Evolutionary conservation across 1,140 invertebrate genomes (phyloP), one percentile per base, ranked within the genome.

Genomic region (Pollicipes pollicipes): DNA sequence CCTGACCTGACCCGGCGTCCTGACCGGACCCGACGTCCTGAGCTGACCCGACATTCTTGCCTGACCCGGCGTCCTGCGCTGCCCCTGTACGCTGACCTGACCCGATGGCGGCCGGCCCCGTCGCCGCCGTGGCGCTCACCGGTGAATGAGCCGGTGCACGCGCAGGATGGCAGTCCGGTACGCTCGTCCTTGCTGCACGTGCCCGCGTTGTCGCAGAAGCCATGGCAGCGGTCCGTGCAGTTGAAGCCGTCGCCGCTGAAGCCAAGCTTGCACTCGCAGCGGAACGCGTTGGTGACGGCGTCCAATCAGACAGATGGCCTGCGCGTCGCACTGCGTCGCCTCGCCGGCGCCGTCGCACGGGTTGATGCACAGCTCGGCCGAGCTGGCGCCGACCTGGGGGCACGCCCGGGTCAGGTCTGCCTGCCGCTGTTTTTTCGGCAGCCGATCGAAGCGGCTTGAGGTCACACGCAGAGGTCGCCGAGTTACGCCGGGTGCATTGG

Each of bases 251-350:
- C 90, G 76, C 91, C 91, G 78, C 94, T 93, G 81, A 91, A 97
- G 1, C 93, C 94, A 1, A 90, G 88, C 77, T 95, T 96, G 79
- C 95, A 97, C 77, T 93, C 88, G 76, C 95, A 97, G 75, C 88
- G 88, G 81, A 93, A 95, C 74, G 92, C 89, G 30, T 87, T 88
- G 0, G 89, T 92, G 77, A 94, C 90, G 0, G 85, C 84, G 63
- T 91, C 88, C 68, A n/a, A 95, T 83, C 0, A 95, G 83, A 78
- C 95, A 95, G 76, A 93, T 89, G 0, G 93, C 91, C 78, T 95
- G 93, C 0, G 83, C 79, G 76, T 94, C 90, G 76, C 93, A 97
- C 70, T 91, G 87, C 84, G 89, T 88, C 75, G 90, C 86, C 10
- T 24, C 37, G n/a, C 88, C 89, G 74, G 87, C 88, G 76, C 88